Evolutionary conservation across 2,888 invertebrate genomes (phyloP).

Genomic region (Cheilosia scutellata): DNA sequence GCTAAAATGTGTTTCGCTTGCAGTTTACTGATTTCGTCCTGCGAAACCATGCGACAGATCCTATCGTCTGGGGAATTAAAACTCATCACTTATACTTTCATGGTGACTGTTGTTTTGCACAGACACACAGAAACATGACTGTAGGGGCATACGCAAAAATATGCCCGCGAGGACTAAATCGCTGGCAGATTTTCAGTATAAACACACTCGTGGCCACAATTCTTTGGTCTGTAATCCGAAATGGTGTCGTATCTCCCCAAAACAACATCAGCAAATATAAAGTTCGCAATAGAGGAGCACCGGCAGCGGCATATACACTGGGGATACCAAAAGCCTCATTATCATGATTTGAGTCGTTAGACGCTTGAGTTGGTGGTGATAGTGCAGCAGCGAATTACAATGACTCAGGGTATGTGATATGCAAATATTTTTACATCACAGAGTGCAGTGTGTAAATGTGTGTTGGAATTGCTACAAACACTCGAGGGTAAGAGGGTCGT

Average conservation of each 20-base stretch:
- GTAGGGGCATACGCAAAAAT: constrained; percentile 1
- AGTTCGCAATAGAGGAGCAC: background rate
- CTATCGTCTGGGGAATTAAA: constrained; percentile 69
- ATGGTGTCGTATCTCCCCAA: constrained; percentile 56
- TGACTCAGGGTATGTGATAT: constrained; percentile 37
- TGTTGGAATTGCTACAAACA: constrained; percentile 10
- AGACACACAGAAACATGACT: constrained; percentile 34
- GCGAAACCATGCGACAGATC: constrained; percentile 17
- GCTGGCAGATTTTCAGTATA: constrained; percentile 58
- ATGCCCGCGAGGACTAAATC: constrained; percentile 52
- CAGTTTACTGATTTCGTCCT: constrained; percentile 36
- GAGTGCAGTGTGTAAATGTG: too few species aligned
- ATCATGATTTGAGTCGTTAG: constrained; percentile 45
- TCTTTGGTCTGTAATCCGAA: constrained; percentile 44
- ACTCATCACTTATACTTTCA: constrained; percentile 69
- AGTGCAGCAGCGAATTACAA: constrained; percentile 13
- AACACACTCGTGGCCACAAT: constrained; percentile 64
- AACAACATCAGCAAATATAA: constrained; percentile 62
- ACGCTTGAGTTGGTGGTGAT: constrained; percentile 35
- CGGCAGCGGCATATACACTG: background rate
- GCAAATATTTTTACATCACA: constrained; percentile 55
- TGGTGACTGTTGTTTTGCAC: constrained; percentile 11
- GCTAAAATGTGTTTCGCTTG: constrained; percentile 71
- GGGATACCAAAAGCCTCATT: constrained; percentile 45
- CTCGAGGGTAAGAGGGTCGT: constrained; percentile 16